These are phyloP conservation scores for Chroicocephalus ridibundus DNA, from an alignment of 2,113 vertebrate genomes.

Conservation along the genomic window DNA sequence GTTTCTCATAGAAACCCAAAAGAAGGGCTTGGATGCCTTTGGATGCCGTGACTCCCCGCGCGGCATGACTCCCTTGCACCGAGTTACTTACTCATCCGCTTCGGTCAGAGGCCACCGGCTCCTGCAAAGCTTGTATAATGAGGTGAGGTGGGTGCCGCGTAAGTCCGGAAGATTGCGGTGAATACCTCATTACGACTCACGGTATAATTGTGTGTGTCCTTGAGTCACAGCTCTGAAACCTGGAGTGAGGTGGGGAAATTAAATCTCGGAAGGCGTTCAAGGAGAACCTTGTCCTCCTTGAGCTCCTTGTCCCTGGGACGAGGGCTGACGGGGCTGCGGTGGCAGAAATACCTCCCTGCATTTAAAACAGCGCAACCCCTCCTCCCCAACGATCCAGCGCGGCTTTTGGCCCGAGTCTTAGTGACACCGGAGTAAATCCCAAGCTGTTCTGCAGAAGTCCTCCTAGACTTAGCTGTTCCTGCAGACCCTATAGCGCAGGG, in stretches of 20 bases:
- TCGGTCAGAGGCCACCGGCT: not conserved
- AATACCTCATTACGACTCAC: not conserved
- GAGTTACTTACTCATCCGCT: not conserved
- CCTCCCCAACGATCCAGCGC: fast-evolving
- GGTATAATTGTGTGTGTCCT: not conserved
- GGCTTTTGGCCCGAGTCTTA: not conserved
- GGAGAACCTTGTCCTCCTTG: not conserved
- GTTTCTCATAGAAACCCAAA: not conserved
- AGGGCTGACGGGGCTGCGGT: not conserved
- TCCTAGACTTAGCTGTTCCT: not conserved
- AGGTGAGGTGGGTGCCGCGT: not conserved
- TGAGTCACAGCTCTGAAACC: constrained; percentile 13
- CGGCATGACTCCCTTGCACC: not conserved
- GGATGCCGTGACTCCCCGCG: fast-evolving
- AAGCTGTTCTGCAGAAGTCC: not conserved
- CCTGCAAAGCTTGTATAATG: not conserved
- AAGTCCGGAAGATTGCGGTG: not conserved
- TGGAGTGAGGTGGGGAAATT: not conserved
- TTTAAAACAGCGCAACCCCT: not conserved
- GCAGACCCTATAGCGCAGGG: not conserved
- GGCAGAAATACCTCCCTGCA: not conserved
- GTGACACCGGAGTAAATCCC: not conserved
- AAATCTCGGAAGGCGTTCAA: not conserved
- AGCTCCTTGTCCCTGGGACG: not conserved
- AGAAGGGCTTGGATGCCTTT: not conserved